Conservation (phyloP, 2,113 vertebrate species). For the Phrynosoma platyrhinos region DNA sequence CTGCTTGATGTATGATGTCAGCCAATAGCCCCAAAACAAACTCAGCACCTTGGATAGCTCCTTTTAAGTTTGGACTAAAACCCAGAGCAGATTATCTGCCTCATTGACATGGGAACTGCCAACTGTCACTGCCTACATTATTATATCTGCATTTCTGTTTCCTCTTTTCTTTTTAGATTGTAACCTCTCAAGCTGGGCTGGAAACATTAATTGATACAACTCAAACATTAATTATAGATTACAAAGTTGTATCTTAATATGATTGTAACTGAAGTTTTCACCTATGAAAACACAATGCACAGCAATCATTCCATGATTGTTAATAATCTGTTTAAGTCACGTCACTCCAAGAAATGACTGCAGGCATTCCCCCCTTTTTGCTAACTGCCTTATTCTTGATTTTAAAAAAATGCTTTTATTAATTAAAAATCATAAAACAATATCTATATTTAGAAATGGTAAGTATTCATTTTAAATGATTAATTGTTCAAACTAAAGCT, state of each 20-base stretch:
- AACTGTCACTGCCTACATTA: too few relatives aligned
- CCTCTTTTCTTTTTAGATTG: neutral
- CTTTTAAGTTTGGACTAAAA: too few relatives aligned
- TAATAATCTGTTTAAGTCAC: neutral
- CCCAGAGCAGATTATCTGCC: too few relatives aligned
- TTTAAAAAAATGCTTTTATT: neutral
- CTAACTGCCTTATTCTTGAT: neutral
- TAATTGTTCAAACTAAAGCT: constrained; percentile 2
- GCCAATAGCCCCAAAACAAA: too few relatives aligned
- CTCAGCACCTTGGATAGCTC: too few relatives aligned
- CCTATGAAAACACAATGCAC: neutral
- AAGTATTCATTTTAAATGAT: constrained; percentile 2
- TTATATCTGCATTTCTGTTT: too few relatives aligned
- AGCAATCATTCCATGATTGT: neutral
- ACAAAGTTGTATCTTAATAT: neutral
- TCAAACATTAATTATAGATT: constrained; percentile 24
- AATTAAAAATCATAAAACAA: neutral
- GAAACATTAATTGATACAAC: constrained; percentile 13
- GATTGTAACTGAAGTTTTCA: neutral
- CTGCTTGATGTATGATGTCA: too few relatives aligned
- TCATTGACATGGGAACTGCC: too few relatives aligned
- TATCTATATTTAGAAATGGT: neutral
- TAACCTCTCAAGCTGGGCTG: neutral
- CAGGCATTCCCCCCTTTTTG: neutral
- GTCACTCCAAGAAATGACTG: neutral